Conservation (phyloP, 2,797 vertebrate species). For the Arnoldichthys spilopterus region DNA sequence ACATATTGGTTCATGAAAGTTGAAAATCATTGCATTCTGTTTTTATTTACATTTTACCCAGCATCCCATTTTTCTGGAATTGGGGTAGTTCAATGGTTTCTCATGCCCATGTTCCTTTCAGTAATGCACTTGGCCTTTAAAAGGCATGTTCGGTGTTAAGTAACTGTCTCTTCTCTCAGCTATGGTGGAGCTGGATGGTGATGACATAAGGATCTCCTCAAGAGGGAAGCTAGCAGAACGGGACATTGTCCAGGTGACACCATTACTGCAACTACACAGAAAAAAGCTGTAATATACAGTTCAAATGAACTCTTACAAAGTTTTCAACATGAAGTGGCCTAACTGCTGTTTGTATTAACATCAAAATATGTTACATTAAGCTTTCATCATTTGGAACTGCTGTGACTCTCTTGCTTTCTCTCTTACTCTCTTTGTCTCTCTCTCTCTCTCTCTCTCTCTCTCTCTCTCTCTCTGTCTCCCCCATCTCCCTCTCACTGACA, state of each 20-base stretch:
- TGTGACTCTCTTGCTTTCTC: background rate
- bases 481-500: background rate
- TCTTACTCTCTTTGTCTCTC: background rate
- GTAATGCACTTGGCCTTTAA: background rate
- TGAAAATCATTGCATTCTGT: too few species aligned
- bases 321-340: background rate
- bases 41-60: too few species aligned
- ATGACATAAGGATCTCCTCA: conserved; percentile 92
- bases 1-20: too few species aligned
- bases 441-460: background rate
- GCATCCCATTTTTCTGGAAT: too few species aligned
- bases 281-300: background rate
- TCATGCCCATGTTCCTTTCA: background rate
- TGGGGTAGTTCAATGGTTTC: too few species aligned
- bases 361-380: background rate
- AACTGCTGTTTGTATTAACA: background rate
- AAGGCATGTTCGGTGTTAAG: background rate
- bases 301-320: background rate
- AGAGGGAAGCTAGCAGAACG: conserved; percentile 90
- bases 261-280: background rate
- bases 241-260: conserved; percentile 93
- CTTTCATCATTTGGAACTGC: conserved; percentile 5
- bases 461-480: background rate
- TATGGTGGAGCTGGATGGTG: conserved; percentile 96
- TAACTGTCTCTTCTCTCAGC: conserved; percentile 70